Base-by-base conservation (phyloP, 1,140 invertebrate species). In the Elymnias hypermnestra region DNA sequence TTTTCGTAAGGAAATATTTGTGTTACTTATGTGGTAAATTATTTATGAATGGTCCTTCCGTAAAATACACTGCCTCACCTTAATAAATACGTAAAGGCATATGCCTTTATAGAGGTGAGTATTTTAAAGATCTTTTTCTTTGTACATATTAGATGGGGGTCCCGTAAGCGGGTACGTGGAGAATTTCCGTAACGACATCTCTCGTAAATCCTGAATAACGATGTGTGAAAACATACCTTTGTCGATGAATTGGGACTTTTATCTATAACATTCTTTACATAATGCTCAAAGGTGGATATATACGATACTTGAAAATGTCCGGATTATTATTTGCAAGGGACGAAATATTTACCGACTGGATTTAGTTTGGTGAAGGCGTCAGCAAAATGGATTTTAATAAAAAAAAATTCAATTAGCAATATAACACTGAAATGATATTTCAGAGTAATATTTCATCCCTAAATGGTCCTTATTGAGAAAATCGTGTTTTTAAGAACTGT, bases 101-200 rank as follows among this genome's bases (percentile, higher is more conserved):
- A 63, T 67, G 56, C 60, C 63, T 72, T 65, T 66, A 67, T 61
- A 63, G 48, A 63, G 52, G 39, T 40, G 47, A 55, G 44, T 62
- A 61, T 65, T 65, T 67, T 55, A 64, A 61, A 67, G 63, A 58
- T 65, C 56, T 68, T 64, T 67, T 70, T 72, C 72, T 77, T 70
- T 79, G 75, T 76, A 71, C 71, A 73, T 79, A 79, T 74, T 76
- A 73, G 54, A 78, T 53, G 50, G 47, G 62, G 52, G 43, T n/a
- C 50, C 52, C 33, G 33, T 33, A 59, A 73, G 66, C 55, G 63
- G 63, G 57, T 60, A 68, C 71, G 68, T 64, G 70, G 57, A 22
- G 49, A 58, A 62, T 63, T 63, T 72, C 38, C 53, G 33, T 63
- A 73, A 78, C 64, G 58, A 53, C 57, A 65, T 67, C 62, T 65